phyloP scores from a whole-genome alignment of 2,888 invertebrate species.

The Scaeva pyrastri region DNA sequence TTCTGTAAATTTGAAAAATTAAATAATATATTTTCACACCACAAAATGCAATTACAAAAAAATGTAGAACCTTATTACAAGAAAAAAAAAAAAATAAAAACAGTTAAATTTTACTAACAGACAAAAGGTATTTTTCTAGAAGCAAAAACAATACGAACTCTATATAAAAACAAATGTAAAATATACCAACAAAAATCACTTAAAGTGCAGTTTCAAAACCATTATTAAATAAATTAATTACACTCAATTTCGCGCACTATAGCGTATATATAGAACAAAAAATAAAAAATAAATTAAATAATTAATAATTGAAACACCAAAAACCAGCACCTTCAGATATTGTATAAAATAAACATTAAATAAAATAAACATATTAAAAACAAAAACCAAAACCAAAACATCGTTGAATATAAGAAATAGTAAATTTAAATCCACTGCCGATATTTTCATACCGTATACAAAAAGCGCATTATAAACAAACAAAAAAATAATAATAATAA shows the following conservation, averaged over 20 bases:
- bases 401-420: constrained; percentile 65
- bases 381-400: constrained; percentile 24
- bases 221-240: constrained; percentile 13
- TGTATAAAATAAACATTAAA: background rate
- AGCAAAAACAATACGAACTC: constrained; percentile 36
- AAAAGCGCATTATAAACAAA: constrained; percentile 53
- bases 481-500: constrained; percentile 16
- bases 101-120: constrained; percentile 65
- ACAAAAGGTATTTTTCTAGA: constrained; percentile 65
- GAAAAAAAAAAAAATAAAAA: constrained; percentile 58
- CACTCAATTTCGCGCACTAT: constrained; percentile 45
- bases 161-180: background rate
- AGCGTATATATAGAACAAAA: constrained; percentile 25
- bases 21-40: constrained; percentile 69
- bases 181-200: constrained; percentile 51
- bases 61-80: constrained; percentile 54
- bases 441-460: constrained; percentile 76
- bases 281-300: constrained; percentile 23
- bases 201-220: constrained; percentile 56
- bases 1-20: constrained; percentile 36
- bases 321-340: constrained; percentile 66
- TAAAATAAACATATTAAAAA: constrained; percentile 22
- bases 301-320: constrained; percentile 49
- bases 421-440: constrained; percentile 75
- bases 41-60: constrained; percentile 67